Conservation (phyloP, 2,113 vertebrate genomes). For the Asarcornis scutulata region DNA sequence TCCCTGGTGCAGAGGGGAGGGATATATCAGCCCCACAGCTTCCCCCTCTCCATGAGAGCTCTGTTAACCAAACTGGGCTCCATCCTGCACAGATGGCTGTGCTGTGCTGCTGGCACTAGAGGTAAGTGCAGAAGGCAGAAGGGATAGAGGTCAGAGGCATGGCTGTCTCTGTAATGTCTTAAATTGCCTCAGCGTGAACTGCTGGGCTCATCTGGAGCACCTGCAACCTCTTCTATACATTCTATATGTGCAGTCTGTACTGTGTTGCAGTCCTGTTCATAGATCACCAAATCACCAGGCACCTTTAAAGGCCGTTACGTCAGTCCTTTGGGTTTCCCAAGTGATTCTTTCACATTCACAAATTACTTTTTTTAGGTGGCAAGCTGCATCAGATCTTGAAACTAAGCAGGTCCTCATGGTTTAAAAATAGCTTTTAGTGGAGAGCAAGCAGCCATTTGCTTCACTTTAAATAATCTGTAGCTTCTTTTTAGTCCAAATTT, state of each 20-base stretch:
- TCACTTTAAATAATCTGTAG: not conserved
- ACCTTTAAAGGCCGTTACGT: not conserved
- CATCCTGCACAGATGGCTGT: not conserved
- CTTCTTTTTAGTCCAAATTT: not conserved
- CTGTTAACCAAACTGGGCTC: not conserved
- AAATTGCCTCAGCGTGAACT: not conserved
- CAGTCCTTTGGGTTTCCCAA: not conserved
- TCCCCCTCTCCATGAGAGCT: not conserved
- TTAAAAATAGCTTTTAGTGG: slow-evolving; percentile 7
- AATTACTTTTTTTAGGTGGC: not conserved
- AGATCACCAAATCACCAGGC: not conserved
- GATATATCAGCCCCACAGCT: not conserved
- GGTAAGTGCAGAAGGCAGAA: not conserved
- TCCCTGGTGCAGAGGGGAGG: accelerated
- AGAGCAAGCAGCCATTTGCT: not conserved
- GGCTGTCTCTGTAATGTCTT: not conserved
- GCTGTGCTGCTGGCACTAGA: not conserved
- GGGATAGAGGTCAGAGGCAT: not conserved
- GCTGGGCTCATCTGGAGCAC: not conserved
- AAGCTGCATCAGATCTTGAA: not conserved
- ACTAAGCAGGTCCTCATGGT: not conserved
- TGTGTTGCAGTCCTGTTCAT: not conserved
- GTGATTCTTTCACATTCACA: not conserved
- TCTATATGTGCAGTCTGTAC: no score
- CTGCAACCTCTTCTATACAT: not conserved